phyloP scores from a whole-genome alignment of 1,140 invertebrate genomes.

The Dreissena polymorpha region DNA sequence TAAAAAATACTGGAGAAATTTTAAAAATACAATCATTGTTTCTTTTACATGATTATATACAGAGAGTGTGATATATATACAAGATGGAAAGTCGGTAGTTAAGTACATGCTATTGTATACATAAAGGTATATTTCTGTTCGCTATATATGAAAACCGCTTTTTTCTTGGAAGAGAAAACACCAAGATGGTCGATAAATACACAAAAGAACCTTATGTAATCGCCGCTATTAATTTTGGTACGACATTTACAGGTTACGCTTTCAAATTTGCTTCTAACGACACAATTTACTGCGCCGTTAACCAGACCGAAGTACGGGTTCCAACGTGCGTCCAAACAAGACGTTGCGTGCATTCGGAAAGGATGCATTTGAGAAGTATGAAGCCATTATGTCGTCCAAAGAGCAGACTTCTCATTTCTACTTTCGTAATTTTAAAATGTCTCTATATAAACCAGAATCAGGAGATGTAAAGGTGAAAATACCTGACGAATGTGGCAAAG shows the following conservation, averaged over 20 bases:
- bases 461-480: background rate
- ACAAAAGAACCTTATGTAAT: background rate
- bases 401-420: conserved; percentile 14
- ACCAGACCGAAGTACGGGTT: conserved; percentile 3
- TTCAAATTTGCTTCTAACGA: conserved; percentile 9
- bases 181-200: too few relatives aligned
- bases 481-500: background rate
- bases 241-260: conserved; percentile 48
- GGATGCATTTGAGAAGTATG: conserved; percentile 27
- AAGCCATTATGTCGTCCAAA: conserved; percentile 6
- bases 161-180: too few relatives aligned
- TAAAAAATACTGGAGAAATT: too few relatives aligned
- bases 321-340: conserved; percentile 17
- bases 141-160: too few relatives aligned
- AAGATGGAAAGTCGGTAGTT: too few relatives aligned
- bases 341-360: conserved; percentile 39
- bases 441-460: background rate
- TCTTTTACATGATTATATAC: too few relatives aligned
- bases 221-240: conserved; percentile 52
- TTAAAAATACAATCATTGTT: too few relatives aligned
- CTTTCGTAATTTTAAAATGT: conserved; percentile 46
- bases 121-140: too few relatives aligned
- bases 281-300: conserved; percentile 1
- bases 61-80: too few relatives aligned
- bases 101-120: too few relatives aligned